Evolutionary conservation across 2,888 invertebrate genomes (phyloP).

Genomic region (Ethmia dodecea): DNA sequence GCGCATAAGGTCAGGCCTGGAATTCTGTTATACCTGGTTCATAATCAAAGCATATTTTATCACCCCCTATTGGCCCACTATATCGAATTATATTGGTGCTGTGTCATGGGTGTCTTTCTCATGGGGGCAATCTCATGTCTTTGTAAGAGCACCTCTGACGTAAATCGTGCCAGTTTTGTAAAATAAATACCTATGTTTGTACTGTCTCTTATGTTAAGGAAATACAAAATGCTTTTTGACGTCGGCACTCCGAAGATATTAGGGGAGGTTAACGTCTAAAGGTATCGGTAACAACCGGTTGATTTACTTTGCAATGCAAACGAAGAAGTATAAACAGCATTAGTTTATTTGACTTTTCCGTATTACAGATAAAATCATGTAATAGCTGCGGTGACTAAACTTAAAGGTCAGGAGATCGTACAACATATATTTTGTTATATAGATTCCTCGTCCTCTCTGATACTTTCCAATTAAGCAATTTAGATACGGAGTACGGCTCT

Average conservation of each 20-base stretch:
- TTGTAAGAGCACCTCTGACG: too few species aligned
- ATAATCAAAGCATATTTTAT: constrained; percentile 60
- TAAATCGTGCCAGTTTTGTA: too few species aligned
- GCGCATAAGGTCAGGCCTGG: neutral
- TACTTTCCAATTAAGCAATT: constrained; percentile 76
- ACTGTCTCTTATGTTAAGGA: too few species aligned
- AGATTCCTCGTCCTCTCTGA: constrained; percentile 44
- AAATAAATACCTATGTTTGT: too few species aligned
- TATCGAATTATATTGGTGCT: constrained; percentile 22
- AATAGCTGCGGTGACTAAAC: constrained; percentile 44
- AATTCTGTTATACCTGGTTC: constrained; percentile 16
- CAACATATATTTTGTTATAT: constrained; percentile 51
- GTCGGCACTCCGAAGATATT: constrained; percentile 31
- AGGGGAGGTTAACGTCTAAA: constrained; percentile 30
- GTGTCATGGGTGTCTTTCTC: constrained; percentile 15
- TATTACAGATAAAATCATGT: constrained; percentile 49
- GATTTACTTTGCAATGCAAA: constrained; percentile 41
- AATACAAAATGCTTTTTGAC: constrained; percentile 27
- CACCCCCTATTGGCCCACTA: constrained; percentile 46
- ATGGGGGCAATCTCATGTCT: too few species aligned
- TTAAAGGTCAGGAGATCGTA: constrained; percentile 48
- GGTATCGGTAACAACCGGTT: constrained; percentile 41
- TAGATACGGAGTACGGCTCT: constrained; percentile 61
- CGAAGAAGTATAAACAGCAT: constrained; percentile 41
- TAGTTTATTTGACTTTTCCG: constrained; percentile 44